Conservation (phyloP, 2,113 vertebrate genomes). For the Chauna torquata region DNA sequence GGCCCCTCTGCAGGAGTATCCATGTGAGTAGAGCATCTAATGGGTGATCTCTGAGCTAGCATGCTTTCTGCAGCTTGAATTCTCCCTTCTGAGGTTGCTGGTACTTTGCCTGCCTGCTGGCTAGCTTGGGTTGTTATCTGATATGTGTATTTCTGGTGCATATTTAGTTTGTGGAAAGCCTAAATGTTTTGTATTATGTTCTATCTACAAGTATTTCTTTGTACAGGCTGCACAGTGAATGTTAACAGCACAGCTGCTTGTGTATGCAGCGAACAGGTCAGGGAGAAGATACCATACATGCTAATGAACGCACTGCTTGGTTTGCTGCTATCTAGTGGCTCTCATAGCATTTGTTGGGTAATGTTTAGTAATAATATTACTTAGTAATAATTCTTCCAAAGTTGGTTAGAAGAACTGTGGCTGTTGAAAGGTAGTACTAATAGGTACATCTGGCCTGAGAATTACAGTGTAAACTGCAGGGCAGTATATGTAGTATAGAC, state of each 20-base stretch:
- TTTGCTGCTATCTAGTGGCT: background rate
- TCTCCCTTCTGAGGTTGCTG: background rate
- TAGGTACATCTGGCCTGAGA: background rate
- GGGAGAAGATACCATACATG: background rate
- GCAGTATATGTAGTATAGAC: background rate
- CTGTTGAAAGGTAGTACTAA: background rate
- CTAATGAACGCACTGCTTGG: background rate
- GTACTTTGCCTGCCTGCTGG: background rate
- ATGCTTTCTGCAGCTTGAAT: background rate
- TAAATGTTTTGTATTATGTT: background rate
- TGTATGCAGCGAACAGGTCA: background rate
- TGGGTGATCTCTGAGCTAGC: background rate
- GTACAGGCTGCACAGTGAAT: background rate
- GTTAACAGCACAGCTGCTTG: background rate
- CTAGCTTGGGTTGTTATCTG: background rate
- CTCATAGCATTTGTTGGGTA: background rate
- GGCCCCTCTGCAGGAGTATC: background rate
- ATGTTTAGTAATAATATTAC: background rate
- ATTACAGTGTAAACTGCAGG: background rate
- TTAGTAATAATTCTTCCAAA: too few species aligned
- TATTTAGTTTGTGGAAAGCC: background rate
- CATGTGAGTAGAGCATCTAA: accelerated
- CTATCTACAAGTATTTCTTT: background rate
- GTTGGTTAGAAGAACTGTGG: background rate
- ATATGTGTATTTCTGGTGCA: background rate